Base-by-base conservation (phyloP, 2,888 invertebrate species). In the Pelosia muscerda region DNA sequence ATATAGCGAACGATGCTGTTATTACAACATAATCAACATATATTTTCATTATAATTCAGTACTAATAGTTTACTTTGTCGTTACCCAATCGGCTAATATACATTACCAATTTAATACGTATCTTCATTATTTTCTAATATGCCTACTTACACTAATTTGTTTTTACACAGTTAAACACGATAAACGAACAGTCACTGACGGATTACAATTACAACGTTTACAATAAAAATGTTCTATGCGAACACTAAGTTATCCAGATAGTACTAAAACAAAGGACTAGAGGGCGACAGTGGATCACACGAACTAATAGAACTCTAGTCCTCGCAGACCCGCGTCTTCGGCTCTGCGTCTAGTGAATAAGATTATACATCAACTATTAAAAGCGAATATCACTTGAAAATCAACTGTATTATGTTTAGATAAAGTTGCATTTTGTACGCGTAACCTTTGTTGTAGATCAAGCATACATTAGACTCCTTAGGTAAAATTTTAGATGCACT, bases 91-190 rank as follows among this genome's bases (percentile, higher is more conserved):
- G 85, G 74, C 85, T 89, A 90, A 88, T 86, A 89, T 87, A 91
- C 88, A 88, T 85, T 88, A 89, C 85, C 89, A 87, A 88, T 90
- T 89, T 86, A n/a, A 85, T 85, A 87, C 82, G 84, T 87, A 85
- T 82, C 77, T 84, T 72, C 78, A 82, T 84, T 85, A 83, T 80
- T 81, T 85, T 87, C 86, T 88, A 89, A 86, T 87, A 84, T 81
- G 86, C 84, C 89, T 91, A 92, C 89, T 90, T 92, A 92, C 61
- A 76, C 86, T 89, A 90, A 88, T 90, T 91, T 91, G 88, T 90
- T 90, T 90, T 86, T 86, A 87, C 86, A 89, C 81, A 81, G 81
- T 85, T 85, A 85, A 83, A 81, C 73, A 76, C 73, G 73, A 80
- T 71, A 80, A 77, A 79, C 75, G 66, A 78, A 68, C 78, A 68